Percentiles rank a stretch among this genome's conserved stretches.
Evolutionary conservation across 2,113 vertebrate genomes (phyloP).

Genomic region (Sterrhoptilus dennistouni): DNA sequence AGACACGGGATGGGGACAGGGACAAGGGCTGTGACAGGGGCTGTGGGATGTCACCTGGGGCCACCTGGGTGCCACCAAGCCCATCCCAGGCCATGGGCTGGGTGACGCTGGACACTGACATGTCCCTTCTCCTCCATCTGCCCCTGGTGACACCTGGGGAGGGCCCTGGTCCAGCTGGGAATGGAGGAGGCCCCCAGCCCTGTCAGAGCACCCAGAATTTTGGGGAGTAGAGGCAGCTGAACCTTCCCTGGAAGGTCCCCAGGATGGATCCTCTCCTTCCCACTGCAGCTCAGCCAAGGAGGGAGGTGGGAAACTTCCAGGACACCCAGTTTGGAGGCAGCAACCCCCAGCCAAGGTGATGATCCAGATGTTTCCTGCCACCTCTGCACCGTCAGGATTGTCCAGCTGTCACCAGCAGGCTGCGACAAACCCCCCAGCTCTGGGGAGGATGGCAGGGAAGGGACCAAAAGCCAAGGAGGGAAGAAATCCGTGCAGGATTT

Average conservation of each 20-base stretch:
- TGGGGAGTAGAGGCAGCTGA: neutral
- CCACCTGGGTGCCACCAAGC: neutral
- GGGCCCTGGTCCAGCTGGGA: neutral
- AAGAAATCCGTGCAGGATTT: neutral
- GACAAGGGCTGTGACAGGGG: neutral
- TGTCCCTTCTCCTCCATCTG: neutral
- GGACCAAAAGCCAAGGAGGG: neutral
- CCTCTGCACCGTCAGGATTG: neutral
- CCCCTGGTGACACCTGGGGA: neutral
- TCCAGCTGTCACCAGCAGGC: neutral
- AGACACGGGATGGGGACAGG: neutral
- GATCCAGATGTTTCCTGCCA: neutral
- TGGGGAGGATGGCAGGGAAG: neutral
- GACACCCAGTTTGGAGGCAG: neutral
- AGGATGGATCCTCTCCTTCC: neutral
- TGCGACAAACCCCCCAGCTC: neutral
- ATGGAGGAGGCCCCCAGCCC: fast-evolving
- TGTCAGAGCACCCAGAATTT: neutral
- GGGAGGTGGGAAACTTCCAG: neutral
- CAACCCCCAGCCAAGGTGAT: fast-evolving
- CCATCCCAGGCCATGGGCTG: fast-evolving
- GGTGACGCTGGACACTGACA: neutral
- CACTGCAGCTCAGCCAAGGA: neutral
- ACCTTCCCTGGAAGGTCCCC: neutral
- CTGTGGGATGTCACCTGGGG: neutral